Conservation (phyloP, 1,140 invertebrate species). For the Drosophila aff. region DNA sequence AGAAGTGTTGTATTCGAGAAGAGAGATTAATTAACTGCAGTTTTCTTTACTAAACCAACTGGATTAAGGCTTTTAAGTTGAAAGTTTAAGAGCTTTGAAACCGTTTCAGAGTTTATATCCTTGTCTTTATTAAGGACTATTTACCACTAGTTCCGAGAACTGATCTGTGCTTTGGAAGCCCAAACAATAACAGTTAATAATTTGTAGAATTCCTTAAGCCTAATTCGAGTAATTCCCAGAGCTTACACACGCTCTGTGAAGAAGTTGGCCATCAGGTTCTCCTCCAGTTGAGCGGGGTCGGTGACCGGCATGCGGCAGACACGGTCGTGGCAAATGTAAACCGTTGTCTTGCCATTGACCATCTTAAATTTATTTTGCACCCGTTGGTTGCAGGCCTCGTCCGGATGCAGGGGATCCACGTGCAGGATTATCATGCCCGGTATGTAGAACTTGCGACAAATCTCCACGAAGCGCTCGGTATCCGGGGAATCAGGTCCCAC, state of each 20-base stretch:
- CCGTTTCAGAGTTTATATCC: constrained; percentile 13
- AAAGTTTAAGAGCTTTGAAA: too few relatives aligned
- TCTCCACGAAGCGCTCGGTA: constrained; percentile 89
- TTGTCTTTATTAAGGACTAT: constrained; percentile 33
- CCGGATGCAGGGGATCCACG: constrained; percentile 87
- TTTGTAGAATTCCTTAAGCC: constrained; percentile 24
- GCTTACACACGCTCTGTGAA: constrained; percentile 65
- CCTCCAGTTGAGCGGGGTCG: constrained; percentile 88
- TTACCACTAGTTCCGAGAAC: constrained; percentile 66
- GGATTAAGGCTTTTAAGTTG: too few relatives aligned
- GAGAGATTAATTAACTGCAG: constrained; percentile 23
- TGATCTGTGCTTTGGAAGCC: constrained; percentile 60
- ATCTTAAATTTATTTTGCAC: constrained; percentile 82
- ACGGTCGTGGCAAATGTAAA: constrained; percentile 93
- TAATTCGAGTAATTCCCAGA: constrained; percentile 55
- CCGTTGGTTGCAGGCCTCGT: constrained; percentile 63
- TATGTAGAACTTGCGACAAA: constrained; percentile 88
- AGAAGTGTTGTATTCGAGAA: constrained; percentile 80
- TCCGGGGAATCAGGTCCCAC: constrained; percentile 87
- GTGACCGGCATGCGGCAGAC: constrained; percentile 92
- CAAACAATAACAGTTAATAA: constrained; percentile 47
- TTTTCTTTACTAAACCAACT: constrained; percentile 14
- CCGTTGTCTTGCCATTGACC: constrained; percentile 88
- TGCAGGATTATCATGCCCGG: constrained; percentile 90
- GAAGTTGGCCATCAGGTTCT: constrained; percentile 86